Base-by-base conservation (phyloP, 2,113 vertebrate species). In the Microcebus murinus region DNA sequence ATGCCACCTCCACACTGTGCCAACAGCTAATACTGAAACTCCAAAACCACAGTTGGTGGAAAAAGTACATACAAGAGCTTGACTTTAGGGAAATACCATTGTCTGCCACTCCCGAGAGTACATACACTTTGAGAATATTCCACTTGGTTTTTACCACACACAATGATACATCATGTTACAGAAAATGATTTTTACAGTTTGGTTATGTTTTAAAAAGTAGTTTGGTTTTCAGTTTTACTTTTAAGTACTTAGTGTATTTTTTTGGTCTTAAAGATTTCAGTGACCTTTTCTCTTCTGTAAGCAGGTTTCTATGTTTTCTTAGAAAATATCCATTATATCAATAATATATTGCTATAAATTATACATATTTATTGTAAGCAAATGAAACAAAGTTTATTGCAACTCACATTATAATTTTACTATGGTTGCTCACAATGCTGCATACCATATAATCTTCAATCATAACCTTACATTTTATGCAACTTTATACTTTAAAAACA, bases 251-350 rank as follows among this genome's bases (percentile, higher is more conserved):
- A 36, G 13, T 34, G 8, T 67, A 21, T 50, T 77, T 91, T 25
- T 80, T n/a, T 31, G 4, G 12, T 21, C 55, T 71, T 25, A 92
- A 93, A 81, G 4, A 95, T 18, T 77, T 57, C 10, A n/a, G 14
- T 80, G 50, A 67, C 27, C 48, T 94, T 31, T 87, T 91, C 55
- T 27, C 45, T 92, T 90, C 52, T n/a, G 55, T 80, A 65, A 82
- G 15, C 13, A 79, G 42, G 6, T 74, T 77, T 85, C 70, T 89
- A 11, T 83, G 21, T 71, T 63, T 94, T 96, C 93, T 79, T 65
- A 89, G 61, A 93, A 95, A 94, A 86, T 11, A 67, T 85, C 25
- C 18, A 79, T 59, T 88, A 42, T 67, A 87, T 34, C 59, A 90
- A 55, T 80, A 67, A 83, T 57, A 29, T 4, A 74, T 71, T 8